Percentiles rank a stretch among this genome's conserved stretches.
Evolutionary conservation across 2,797 vertebrate genomes (phyloP).

Genomic region (Hydrophis major): DNA sequence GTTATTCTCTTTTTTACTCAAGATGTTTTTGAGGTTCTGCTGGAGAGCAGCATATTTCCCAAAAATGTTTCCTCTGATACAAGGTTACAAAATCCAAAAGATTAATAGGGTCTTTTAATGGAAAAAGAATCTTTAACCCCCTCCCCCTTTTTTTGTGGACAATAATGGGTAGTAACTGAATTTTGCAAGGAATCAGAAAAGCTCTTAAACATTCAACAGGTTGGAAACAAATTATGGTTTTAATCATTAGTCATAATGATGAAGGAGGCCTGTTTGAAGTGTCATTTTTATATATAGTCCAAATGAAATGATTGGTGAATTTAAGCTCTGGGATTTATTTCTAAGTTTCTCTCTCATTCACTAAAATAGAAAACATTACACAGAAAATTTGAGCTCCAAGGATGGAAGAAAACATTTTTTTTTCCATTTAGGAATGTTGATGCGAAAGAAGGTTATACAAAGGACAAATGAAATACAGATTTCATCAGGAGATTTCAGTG

Average conservation of each 20-base stretch:
- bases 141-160: not conserved
- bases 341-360: not conserved
- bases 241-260: not conserved
- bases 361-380: constrained; percentile 17
- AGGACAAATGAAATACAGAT: not conserved
- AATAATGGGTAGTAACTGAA: constrained; percentile 38
- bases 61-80: not conserved
- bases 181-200: constrained; percentile 19
- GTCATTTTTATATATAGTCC: not conserved
- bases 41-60: not conserved
- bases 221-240: not conserved
- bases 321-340: not conserved
- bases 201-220: constrained; percentile 43
- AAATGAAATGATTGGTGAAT: not conserved
- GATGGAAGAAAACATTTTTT: not conserved
- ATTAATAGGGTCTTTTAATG: not conserved
- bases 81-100: not conserved
- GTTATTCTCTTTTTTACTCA: not conserved
- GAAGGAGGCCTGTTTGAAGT: not conserved
- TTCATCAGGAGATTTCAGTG: not conserved
- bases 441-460: not conserved
- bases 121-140: not conserved
- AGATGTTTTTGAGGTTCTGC: not conserved
- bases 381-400: not conserved
- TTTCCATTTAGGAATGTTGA: not conserved